Base-by-base conservation (phyloP, 2,797 vertebrate species). In the Artibeus lituratus region DNA sequence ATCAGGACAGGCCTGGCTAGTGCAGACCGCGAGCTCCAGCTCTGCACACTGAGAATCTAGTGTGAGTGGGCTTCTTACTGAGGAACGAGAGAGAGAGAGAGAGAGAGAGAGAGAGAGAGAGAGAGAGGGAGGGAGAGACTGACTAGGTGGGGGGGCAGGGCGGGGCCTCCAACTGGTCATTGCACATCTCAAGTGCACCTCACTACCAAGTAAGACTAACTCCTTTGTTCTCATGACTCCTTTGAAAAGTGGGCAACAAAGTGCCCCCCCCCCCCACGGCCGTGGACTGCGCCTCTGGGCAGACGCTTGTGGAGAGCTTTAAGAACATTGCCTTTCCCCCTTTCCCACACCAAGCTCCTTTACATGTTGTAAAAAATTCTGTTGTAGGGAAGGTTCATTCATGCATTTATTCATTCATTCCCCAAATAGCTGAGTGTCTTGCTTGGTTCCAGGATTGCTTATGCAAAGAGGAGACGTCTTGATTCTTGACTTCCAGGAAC, bases 191-290 rank as follows among this genome's bases (percentile, higher is more conserved):
- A 93, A 18, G 72, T 47, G 81, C 80, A 3, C 7, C 19, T 74
- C 9, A 67, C 5, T 1, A 47, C 15, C 2, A 0, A 44, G 15
- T 86, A 35, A 73, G 39, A 32, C 59, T 0, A 19, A 59, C 72
- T 87, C 88, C 96, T 98, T 98, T 98, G 97, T 97, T 97, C 96
- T 95, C 47, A 11, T 76, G 51, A 67, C 69, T 80, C 51, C 53
- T 94, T 87, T 74, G 90, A 90, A 51, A 51, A 51, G 49, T 51
- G 5, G 5, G 16, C 16, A 18, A 19, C 16, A 51, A 51, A 51
- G 53, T 55, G 53, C 21, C 21, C 21, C 21, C 53, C 51, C 32
- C 35, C 37, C 29, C 8, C 11, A 5, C 7, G 8, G 19, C 32
- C 11, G 26, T 55, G 91, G 81, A 29, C 26, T 9, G 35, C 22